Base-by-base conservation (phyloP, 2,797 vertebrate genomes). In the Lates japonicus region DNA sequence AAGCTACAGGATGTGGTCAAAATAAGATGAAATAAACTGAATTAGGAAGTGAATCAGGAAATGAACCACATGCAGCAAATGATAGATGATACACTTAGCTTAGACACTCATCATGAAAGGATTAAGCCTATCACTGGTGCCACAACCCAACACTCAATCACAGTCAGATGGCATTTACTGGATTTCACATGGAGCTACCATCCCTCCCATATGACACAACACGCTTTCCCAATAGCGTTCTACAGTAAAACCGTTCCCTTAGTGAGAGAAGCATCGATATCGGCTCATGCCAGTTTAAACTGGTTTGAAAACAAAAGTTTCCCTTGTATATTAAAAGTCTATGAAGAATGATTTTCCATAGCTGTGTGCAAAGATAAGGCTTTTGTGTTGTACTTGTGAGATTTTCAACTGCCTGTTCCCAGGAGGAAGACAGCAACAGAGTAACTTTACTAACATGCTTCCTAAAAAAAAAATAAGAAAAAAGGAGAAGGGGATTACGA, bases 251-350 rank as follows among this genome's bases (percentile, higher is more conserved):
- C 16, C 37, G 17, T 48, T 48, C 10, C 13, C 39, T 58, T 9
- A 7, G 6, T 14, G 29, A 76, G 52, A 33, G 22, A 49, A 71
- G 66, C 60, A 58, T 71, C 49, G 2, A 13, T n/a, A 65, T 80
- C 39, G 20, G 25, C 52, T 71, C 44, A 52, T 20, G 58, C 61
- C 70, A 75, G 74, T 73, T 86, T 7, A 25, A 79, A 78, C 67
- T 74, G 62, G 62, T 74, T 72, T 25, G 59, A 35, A 81, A 78
- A 90, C 84, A 85, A 81, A 77, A 54, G 67, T 71, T 80, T 52
- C 63, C 58, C 72, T 83, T 89, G 73, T 87, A 67, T 37, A 61
- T 74, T 55, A 59, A 75, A 78, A 58, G 20, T 37, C 66, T 70
- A 54, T 67, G 57, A 81, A 70, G 52, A 82, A 29, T 29, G 22